Base-by-base conservation (phyloP, 2,888 invertebrate genomes). In the Amphipyra tragopoginis region DNA sequence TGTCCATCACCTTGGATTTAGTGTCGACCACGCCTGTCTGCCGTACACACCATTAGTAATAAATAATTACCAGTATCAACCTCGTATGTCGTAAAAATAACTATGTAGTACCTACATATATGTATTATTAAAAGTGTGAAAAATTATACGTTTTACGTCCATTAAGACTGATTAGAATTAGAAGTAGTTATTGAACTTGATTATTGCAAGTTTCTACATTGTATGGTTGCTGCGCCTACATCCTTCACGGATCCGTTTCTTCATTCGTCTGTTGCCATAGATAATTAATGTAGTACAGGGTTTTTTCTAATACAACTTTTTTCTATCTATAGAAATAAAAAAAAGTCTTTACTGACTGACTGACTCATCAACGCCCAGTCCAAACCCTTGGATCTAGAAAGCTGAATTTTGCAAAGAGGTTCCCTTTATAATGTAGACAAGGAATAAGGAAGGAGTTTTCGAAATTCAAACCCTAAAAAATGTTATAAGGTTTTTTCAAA, bases 71-170 rank as follows among this genome's bases (percentile, higher is more conserved):
- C 11, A 61, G 50, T 74, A 51, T 45, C 42, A 61, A 57, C 43
- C 62, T 55, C 33, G 53, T 13, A 66, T 45, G 50, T 62, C 57
- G 53, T 79, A 66, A 67, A 79, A 79, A 63, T 62, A 75, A 66
- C 69, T 54, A 43, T 14, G 36, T 36, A 56, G 9, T 6, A 8
- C 5, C 2, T 48, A 53, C 43, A 56, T 26, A 21, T 54, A 52
- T 52, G 11, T 56, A 55, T 50, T 21, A 72, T 69, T 69, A 61
- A 49, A 68, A 66, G 77, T 73, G 77, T 77, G 64, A 77, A 79
- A 75, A 79, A 77, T 79, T 69, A 70, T 70, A 76, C 70, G 55
- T 53, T 69, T 21, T 21, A 38, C 13, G 34, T 26, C 57, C 60
- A 65, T 72, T 72, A 75, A 14, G 38, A 44, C 43, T 39, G 56